Conservation (phyloP, 1,140 invertebrate species). For the Drosophila tropicalis region DNA sequence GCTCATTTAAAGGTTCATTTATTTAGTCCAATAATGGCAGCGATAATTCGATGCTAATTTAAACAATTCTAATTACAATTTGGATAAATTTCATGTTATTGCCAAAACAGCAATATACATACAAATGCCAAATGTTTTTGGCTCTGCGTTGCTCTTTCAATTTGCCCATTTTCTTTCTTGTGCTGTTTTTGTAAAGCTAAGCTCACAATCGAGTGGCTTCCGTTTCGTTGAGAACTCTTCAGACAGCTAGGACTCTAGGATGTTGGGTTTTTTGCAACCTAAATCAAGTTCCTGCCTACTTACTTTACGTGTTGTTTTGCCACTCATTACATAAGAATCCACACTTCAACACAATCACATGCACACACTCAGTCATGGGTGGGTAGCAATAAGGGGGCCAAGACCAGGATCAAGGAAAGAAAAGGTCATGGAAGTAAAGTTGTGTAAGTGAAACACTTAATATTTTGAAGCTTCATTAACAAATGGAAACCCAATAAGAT, state of each 20-base stretch:
- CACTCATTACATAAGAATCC: constrained; percentile 18
- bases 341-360: constrained; percentile 3
- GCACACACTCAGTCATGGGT: constrained; percentile 22
- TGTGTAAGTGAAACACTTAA: background rate
- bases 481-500: too few relatives aligned
- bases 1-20: too few relatives aligned
- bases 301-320: constrained; percentile 46
- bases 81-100: background rate
- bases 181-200: constrained; percentile 10
- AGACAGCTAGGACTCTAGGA: constrained; percentile 39
- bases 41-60: too few relatives aligned
- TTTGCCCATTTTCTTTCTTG: constrained; percentile 24
- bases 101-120: background rate
- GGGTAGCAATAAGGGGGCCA: constrained; percentile 8
- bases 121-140: constrained; percentile 19
- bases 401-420: too few relatives aligned
- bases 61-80: too few relatives aligned
- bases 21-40: too few relatives aligned
- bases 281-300: constrained; percentile 45
- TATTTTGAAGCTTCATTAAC: background rate
- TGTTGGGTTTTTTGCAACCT: constrained; percentile 9
- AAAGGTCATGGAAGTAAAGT: background rate
- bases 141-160: background rate
- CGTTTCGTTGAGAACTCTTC: constrained; percentile 45
- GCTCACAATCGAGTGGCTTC: constrained; percentile 33